Base-by-base conservation (phyloP, 2,888 invertebrate species). In the Epirrita christyi region DNA sequence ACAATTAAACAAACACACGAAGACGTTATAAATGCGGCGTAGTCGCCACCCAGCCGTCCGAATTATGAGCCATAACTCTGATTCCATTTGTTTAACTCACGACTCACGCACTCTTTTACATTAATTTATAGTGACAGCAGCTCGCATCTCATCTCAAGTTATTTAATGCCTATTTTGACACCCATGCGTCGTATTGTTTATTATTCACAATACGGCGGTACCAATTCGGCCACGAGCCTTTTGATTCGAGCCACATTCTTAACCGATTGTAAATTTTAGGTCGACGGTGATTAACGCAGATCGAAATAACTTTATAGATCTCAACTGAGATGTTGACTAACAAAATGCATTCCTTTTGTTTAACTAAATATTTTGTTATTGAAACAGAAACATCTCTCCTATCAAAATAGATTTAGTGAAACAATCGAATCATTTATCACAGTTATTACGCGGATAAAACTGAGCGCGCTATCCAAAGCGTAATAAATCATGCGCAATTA, bases 141-240 rank as follows among this genome's bases (percentile, higher is more conserved):
- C 80, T 85, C 83, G 83, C 85, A 78, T 86, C 85, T 85, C 87
- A 85, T 88, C 79, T 69, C 71, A 62, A 83, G 84, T 83, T 82
- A 87, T 88, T 90, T 87, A 89, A 89, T 75, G 88, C 85, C 72
- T 74, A 72, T 86, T 89, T 83, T 90, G 91, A 91, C 90, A 89
- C 86, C 87, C 84, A 83, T 73, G 79, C 75, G 78, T 83, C 81
- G 79, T 80, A 81, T 81, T 78, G 80, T 86, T 86, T 85, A 86
- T 84, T 83, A 83, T 82, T 73, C 73, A 70, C 21, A 21, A 21
- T 21, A 21, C 21, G 72, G 81, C 66, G 83, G 79, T 83, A 78
- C 81, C 79, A 73, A 81, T 82, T 82, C 78, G 78, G 81, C 81
- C 80, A 74, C 76, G 74, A 78, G 69, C 68, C 77, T 79, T 83